Evolutionary conservation across 2,113 vertebrate species (phyloP).

Genomic region (Leptobrachium ailaonicum): DNA sequence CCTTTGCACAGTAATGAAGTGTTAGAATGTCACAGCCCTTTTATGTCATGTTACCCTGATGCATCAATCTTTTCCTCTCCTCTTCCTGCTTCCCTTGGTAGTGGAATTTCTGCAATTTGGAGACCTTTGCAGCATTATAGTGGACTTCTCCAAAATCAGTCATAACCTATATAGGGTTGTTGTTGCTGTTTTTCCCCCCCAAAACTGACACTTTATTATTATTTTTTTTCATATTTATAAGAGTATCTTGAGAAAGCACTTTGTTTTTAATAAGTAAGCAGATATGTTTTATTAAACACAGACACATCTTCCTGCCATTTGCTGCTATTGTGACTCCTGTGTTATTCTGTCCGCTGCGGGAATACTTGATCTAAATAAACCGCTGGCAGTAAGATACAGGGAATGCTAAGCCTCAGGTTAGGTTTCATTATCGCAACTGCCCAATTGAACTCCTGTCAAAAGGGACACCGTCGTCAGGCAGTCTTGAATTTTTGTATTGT

Average conservation of each 20-base stretch:
- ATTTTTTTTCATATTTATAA: constrained; percentile 92
- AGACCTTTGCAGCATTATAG: constrained; percentile 8
- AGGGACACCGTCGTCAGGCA: constrained; percentile 33
- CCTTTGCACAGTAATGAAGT: too few relatives aligned
- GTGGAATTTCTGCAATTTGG: constrained; percentile 50
- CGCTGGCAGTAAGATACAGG: constrained; percentile 84
- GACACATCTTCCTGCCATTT: constrained; percentile 93
- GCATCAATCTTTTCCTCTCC: too few relatives aligned
- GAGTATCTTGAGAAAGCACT: constrained; percentile 97
- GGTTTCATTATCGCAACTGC: constrained; percentile 64
- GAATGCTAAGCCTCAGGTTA: constrained; percentile 75
- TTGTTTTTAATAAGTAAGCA: constrained; percentile 83
- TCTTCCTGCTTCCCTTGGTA: too few relatives aligned
- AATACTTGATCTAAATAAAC: constrained; percentile 87
- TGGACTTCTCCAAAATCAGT: neutral
- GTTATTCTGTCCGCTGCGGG: constrained; percentile 98
- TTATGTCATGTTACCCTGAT: too few relatives aligned
- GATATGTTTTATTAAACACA: constrained; percentile 55
- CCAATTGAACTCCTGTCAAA: constrained; percentile 20
- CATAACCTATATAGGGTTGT: constrained; percentile 76
- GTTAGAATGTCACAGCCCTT: too few relatives aligned
- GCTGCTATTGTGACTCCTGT: constrained; percentile 89
- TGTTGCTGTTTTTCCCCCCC: constrained; percentile 67
- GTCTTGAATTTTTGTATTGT: constrained; percentile 17
- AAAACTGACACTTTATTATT: constrained; percentile 93